These are phyloP conservation scores for Callithrix jacchus DNA, from an alignment of 2,113 vertebrate species.

Conservation along the genomic window DNA sequence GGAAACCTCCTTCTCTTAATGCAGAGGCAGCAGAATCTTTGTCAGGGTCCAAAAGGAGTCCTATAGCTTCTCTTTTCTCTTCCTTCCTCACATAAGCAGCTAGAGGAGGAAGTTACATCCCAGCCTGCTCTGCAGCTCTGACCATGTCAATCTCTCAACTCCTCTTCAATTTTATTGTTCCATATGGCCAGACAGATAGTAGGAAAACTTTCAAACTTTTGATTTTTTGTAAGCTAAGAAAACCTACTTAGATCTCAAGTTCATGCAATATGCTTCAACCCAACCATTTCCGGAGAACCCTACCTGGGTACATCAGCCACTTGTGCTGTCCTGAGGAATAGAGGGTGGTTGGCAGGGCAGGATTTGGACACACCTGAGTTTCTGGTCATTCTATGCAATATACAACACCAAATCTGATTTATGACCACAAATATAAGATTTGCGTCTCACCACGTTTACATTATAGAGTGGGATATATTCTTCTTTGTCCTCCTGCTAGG, in stretches of 20 bases:
- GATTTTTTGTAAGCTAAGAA: not conserved
- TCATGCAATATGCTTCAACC: not conserved
- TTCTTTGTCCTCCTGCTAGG: not conserved
- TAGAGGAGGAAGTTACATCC: not conserved
- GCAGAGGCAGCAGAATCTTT: not conserved
- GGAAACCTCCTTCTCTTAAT: not conserved
- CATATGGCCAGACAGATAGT: not conserved
- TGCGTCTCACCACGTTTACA: not conserved
- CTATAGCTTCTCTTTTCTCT: not conserved
- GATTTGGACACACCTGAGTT: not conserved
- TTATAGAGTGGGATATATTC: not conserved
- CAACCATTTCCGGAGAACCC: not conserved
- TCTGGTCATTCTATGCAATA: not conserved
- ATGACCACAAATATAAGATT: not conserved
- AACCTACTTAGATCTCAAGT: not conserved
- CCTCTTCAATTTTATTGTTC: not conserved
- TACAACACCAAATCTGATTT: not conserved
- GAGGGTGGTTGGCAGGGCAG: not conserved
- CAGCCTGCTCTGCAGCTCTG: not conserved
- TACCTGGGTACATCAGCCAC: not conserved
- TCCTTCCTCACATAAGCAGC: not conserved
- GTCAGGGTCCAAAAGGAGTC: not conserved
- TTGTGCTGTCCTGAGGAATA: not conserved
- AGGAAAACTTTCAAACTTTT: constrained; percentile 7
- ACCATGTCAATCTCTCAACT: not conserved